Base-by-base conservation (phyloP, 2,797 vertebrate species). In the Psittacula echo region DNA sequence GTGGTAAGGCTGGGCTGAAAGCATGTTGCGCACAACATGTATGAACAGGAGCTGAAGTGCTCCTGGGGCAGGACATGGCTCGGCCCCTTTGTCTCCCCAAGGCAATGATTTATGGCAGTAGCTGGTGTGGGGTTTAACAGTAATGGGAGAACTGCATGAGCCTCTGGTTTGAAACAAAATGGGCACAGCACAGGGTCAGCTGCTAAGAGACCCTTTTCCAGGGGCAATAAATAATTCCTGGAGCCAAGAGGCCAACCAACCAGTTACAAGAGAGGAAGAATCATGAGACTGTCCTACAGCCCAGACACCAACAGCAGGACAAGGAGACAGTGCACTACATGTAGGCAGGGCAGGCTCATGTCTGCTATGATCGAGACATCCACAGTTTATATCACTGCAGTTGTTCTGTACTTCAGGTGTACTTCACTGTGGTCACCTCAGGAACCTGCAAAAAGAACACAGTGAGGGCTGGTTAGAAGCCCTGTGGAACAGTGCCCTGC, bases 61-160 rank as follows among this genome's bases (percentile, higher is more conserved):
- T 27, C 11, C 7, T 9, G 5, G 32, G 51, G 64, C 50, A 27
- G 51, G 17, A 30, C 0, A 12, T 1, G 20, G 58, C 51, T 27
- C 53, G 14, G 42, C 51, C 34, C 42, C 14, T 7, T 14, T 14
- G 16, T 10, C 75, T 45, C 34, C 47, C 15, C 4, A 1, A 1
- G 1, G 2, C n/a, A 2, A 0, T 7, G 10, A 18, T 23, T 18
- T 13, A 13, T 8, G 50, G n/a, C 70, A 30, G 65, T 2, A n/a
- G 48, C 27, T 30, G 32, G 19, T 41, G 39, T 2, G 64, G 58
- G 48, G 17, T 37, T 34, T 12, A 8, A 24, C 3, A 14, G 47
- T 1, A 7, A 27, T 1, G 0, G 2, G 27, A 66, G 32, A 73
- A 22, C 34, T 1, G 0, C 53, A 10, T 0, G 1, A 66, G 39